Base-by-base conservation (phyloP, 2,888 invertebrate genomes). In the Ditula angustiorana region DNA sequence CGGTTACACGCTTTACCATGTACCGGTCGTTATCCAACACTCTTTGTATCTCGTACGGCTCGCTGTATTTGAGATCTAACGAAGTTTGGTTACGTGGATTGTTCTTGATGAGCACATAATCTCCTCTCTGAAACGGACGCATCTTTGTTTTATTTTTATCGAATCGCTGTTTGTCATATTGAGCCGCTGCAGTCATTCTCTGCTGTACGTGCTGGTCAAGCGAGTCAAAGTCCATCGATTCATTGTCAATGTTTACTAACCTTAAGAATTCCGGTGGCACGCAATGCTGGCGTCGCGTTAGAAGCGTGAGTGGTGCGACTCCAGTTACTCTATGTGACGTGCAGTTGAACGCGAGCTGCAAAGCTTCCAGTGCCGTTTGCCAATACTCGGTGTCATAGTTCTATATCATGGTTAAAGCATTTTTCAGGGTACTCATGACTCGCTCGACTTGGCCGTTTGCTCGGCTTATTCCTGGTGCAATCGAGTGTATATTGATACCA, bases 331-430 rank as follows among this genome's bases (percentile, higher is more conserved):
- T 53, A 10, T 71, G 69, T 2, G 35, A 1, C 0, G 74, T 72
- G 49, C 73, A 74, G 55, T 76, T 74, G 0, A 74, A 10, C 0
- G 74, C 73, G 1, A 75, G 50, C 55, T 74, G 74, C 0, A 74
- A 44, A 4, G 13, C 46, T 5, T 69, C 70, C 1, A 76, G 21
- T 2, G 73, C 67, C 2, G 63, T 71, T 1, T 71, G 68, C 74
- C 74, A 74, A 10, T 63, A 11, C n/a, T 16, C 26, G 0, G 70
- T 72, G 26, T 74, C 72, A 56, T 72, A 73, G 35, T 72, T 71
- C 10, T 66, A 63, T 0, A 74, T 71, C 33, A 70, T 71, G 0
- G 50, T 65, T 0, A 70, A 33, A 0, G 60, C 70, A 33, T 71
- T 71, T 44, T 73, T 71, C 4, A 71, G 23, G 0, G 66, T 65